Conservation (phyloP, 35 echinoderm and acorn worm genomes). For the Apostichopus japonicus region DNA sequence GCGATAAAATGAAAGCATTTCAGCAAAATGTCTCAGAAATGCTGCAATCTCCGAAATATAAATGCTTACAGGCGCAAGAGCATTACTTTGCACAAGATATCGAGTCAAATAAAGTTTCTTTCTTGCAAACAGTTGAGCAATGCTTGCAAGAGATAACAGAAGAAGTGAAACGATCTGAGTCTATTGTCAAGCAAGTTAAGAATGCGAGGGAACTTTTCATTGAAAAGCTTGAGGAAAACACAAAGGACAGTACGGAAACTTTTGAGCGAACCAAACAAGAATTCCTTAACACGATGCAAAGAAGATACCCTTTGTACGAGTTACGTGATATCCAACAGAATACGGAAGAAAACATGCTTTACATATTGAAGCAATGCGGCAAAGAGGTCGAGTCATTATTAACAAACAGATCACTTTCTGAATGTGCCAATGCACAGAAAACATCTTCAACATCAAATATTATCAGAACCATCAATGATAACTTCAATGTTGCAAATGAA, state of each 20-base stretch:
- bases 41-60: not conserved
- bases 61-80: slow-evolving; percentile 9
- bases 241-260: not conserved
- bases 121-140: not conserved
- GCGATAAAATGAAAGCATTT: not conserved
- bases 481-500: slow-evolving; percentile 20
- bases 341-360: not conserved
- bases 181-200: not conserved
- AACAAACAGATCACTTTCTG: not conserved
- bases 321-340: not conserved
- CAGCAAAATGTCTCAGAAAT: not conserved
- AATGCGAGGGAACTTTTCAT: not conserved
- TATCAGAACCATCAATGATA: not conserved
- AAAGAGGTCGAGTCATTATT: slow-evolving; percentile 13
- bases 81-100: slow-evolving; percentile 21
- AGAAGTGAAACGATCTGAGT: not conserved
- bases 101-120: not conserved
- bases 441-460: not conserved
- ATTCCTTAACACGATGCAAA: not conserved
- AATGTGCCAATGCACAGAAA: not conserved
- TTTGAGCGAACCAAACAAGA: not conserved
- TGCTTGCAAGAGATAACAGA: not conserved
- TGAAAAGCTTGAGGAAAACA: not conserved
- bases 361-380: slow-evolving; percentile 26
- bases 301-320: not conserved